Percentiles rank a stretch among this genome's conserved stretches.
Conservation (phyloP, 2,888 invertebrate species). For the Tetragonisca angustula region DNA sequence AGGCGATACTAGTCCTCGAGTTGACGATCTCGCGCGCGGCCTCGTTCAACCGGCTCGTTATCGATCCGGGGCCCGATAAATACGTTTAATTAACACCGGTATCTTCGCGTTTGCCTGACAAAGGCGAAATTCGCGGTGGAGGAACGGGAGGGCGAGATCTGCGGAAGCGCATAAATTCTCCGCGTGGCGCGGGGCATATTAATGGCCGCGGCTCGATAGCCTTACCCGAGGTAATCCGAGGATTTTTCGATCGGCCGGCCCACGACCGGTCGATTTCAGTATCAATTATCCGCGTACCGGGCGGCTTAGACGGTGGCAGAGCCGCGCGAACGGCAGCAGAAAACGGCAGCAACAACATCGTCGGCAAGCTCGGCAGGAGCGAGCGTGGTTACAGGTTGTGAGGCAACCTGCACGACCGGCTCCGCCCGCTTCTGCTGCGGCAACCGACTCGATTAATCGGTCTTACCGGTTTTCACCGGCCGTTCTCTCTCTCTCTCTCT, state of each 20-base stretch:
- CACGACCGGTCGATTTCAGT: constrained; percentile 2
- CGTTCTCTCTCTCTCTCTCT: not conserved
- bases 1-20: not conserved
- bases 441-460: constrained; percentile 66
- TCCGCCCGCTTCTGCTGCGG: constrained; percentile 50
- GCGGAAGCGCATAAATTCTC: constrained; percentile 19
- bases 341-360: constrained; percentile 51
- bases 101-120: constrained; percentile 4
- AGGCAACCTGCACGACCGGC: constrained; percentile 68
- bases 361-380: constrained; percentile 45
- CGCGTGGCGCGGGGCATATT: constrained; percentile 12
- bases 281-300: constrained; percentile 36
- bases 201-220: constrained; percentile 6
- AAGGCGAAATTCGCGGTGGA: constrained; percentile 17
- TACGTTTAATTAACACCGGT: constrained; percentile 46
- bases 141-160: too few species aligned
- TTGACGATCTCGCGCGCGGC: too few species aligned
- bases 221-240: constrained; percentile 5
- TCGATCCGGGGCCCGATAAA: constrained; percentile 38
- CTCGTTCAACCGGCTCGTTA: constrained; percentile 1
- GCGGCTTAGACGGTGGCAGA: constrained; percentile 29
- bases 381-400: not conserved
- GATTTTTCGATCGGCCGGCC: constrained; percentile 31
- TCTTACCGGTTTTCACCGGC: constrained; percentile 66
- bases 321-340: constrained; percentile 35